Conservation (phyloP, 2,113 vertebrate genomes). For the Chionis minor region DNA sequence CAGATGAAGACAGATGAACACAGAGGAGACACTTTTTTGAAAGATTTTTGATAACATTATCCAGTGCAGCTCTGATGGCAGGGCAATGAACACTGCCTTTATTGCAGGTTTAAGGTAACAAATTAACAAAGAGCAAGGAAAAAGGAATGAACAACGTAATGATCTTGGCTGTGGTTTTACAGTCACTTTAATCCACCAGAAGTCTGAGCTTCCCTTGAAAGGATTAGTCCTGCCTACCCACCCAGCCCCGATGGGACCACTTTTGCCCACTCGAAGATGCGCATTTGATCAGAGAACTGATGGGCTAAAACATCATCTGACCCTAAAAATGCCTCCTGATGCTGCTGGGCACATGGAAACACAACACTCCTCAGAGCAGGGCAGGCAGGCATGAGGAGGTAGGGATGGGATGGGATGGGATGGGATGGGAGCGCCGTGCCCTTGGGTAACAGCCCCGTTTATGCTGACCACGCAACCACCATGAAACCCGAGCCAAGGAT, state of each 20-base stretch:
- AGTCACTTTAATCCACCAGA: not conserved
- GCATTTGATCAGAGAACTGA: not conserved
- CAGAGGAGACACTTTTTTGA: not conserved
- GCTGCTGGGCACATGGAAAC: not conserved
- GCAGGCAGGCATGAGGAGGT: not conserved
- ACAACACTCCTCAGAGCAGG: accelerated
- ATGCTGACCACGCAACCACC: not conserved
- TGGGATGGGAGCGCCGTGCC: accelerated
- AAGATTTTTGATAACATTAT: not conserved
- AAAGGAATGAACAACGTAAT: accelerated
- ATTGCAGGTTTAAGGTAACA: not conserved
- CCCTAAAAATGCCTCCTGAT: accelerated
- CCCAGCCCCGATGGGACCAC: not conserved
- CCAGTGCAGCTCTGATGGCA: not conserved
- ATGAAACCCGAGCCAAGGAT: not conserved
- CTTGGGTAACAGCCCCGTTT: not conserved
- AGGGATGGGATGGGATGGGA: not conserved
- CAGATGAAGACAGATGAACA: not conserved
- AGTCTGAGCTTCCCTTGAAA: not conserved
- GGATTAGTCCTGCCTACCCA: not conserved
- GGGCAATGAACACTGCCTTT: not conserved
- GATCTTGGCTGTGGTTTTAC: not conserved
- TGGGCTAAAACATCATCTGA: not conserved
- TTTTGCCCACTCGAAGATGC: not conserved
- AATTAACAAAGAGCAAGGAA: not conserved